Base-by-base conservation (phyloP, 2,113 vertebrate species). In the Campylorhamphus procurvoides region DNA sequence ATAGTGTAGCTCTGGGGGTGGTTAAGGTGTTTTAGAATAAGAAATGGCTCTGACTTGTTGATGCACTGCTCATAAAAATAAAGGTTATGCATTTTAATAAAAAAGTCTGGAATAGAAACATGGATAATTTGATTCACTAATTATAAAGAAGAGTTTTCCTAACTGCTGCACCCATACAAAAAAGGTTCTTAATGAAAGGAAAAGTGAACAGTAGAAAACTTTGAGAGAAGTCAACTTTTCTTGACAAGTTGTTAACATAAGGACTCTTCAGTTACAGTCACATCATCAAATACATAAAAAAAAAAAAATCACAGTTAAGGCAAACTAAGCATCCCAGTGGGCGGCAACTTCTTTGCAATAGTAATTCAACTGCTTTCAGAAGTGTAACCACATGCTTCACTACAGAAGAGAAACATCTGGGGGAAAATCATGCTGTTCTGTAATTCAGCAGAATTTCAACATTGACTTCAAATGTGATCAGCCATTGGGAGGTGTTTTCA, bases 1-100 rank as follows among this genome's bases (percentile, higher is more conserved):
- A 82, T 88, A 87, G 14, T 71, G 39, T 35, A 47, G 71, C 84
- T 90, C 66, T 87, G 86, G 63, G 91, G 46, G 35, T 79, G 29
- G 53, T 95, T 89, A 94, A 83, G 49, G 68, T 90, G 29, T 24
- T 85, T 78, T 71, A 77, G 42, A 79, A 33, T 71, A 91, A 84
- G 77, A 93, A 92, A 94, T 53, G 28, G 7, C 69, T 78, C 27
- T 68, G 39, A 37, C 50, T 92, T 79, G 18, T 68, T 67, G 52
- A 67, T 56, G 55, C 16, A 42, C 23, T 67, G 62, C 44, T 95
- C 73, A 0, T 92, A 87, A 92, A 94, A 95, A 33, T 52, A 94
- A 95, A 95, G 84, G 91, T 97, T 94, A 78, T 76, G 60, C 56
- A 27, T 75, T 76, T 62, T 71, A 94, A 89, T 40, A 56, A 87